Evolutionary conservation across 2,797 vertebrate species (phyloP), one percentile per base, ranked within the genome.

Genomic region (Neosilurus mollespiculum): DNA sequence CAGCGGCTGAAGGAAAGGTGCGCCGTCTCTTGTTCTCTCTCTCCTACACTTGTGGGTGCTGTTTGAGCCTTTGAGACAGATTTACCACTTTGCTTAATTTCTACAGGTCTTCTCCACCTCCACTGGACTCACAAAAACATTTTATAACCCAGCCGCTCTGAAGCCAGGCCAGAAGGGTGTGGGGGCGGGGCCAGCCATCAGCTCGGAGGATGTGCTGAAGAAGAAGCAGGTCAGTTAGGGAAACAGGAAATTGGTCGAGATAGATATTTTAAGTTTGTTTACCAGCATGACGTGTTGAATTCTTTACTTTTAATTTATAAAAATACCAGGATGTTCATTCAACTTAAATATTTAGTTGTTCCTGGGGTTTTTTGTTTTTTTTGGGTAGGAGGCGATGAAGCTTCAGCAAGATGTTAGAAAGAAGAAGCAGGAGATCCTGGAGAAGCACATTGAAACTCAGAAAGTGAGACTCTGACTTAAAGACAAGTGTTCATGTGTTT

Each of bases 401-500:
- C 95, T 99, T 88, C 98, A 99, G 86, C 97, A 98, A 89, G 97
- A 98, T 83, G 96, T 99, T 34, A 94, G 97, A 84, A 99, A 96
- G 94, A 98, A 98, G 93, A 99, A 99, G 86, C 98, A 98, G 90
- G 97, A 99, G 91, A 99, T 99, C 91, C 91, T 98, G 89, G 98
- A 98, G 93, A 99, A 98, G 89, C 96, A 99, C 91, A 99, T 99
- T 83, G 97, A 99, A 93, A 97, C 98, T 58, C 98, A 99, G 89
- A 99, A 99, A 96, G 98, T 99, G 72, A 88, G 51, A 43, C 51
- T 24, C 7, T 16, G 20, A 26, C n/a, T 22, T 53, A 64, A n/a
- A 18, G 9, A 14, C 75, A 20, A 4, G 5, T 11, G 1, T 22
- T 37, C 0, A 12, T 1, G 7, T 5, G 30, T 76, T n/a, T 37